phyloP scores from a whole-genome alignment of 2,888 invertebrate genomes.

The Coelopa pilipes region DNA sequence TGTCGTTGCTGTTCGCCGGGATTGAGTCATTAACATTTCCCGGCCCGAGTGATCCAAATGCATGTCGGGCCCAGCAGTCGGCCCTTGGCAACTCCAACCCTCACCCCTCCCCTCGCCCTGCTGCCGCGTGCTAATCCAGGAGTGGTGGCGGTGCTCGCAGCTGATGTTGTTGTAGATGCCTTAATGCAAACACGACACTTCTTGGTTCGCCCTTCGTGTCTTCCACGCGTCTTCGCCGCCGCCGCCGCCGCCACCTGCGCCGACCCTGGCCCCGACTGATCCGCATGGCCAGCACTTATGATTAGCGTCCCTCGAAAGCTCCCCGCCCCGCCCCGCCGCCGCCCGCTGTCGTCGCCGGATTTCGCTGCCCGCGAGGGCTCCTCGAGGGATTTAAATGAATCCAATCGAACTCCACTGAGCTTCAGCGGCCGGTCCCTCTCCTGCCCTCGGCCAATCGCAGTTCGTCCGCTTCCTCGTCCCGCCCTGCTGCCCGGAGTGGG shows the following conservation, averaged over 20 bases:
- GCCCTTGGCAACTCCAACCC: no score
- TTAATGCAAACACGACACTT: slow-evolving; percentile 39
- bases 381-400: slow-evolving; percentile 32
- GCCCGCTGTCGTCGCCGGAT: no score
- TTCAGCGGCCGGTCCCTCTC: slow-evolving; percentile 2
- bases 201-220: not conserved
- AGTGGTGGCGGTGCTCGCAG: not conserved
- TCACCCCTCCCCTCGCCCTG: no score
- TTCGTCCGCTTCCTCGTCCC: not conserved
- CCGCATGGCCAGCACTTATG: not conserved
- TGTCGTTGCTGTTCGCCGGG: no score
- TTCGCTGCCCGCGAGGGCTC: not conserved
- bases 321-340: not conserved
- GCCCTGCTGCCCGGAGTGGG: no score
- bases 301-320: not conserved
- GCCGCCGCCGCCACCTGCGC: not conserved
- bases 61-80: not conserved
- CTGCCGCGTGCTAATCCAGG: not conserved
- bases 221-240: not conserved
- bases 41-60: no score
- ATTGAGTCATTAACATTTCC: no score
- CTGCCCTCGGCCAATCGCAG: not conserved
- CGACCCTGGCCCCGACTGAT: not conserved
- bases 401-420: slow-evolving; percentile 21
- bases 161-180: not conserved